Evolutionary conservation across 2,113 vertebrate genomes (phyloP), one percentile per base, ranked within the genome.

Genomic region (Salvelinus alpinus): DNA sequence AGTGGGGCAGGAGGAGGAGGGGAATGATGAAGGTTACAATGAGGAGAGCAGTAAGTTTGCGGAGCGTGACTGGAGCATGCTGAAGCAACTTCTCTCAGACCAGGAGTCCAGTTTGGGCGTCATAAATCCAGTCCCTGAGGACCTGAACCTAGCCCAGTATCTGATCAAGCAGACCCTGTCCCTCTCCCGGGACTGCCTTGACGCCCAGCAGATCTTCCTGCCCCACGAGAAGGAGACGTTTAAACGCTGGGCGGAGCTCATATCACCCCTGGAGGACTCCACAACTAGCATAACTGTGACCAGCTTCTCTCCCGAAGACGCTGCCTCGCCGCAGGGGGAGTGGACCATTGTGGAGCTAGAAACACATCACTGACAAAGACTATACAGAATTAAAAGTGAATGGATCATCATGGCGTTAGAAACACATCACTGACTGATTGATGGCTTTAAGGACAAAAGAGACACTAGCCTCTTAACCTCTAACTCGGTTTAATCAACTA

Each of bases 341-440:
- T 99, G 98, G 98, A 99, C 97, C 90, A 99, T 99, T 70, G 95
- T 99, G 81, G 97, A 99, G 89, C 93, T 99, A 88, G 98, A 99
- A 93, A 99, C 98, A n/a, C 96, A 99, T 90, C 98, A 99, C 87
- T 99, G 94, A 95, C 74, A 78, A 60, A 82, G 80, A 88, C 84
- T 88, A 71, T 54, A 27, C 67, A 75, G 25, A 74, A 8, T 72
- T 24, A 11, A 8, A 22, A 47, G 25, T 18, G 4, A 18, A n/a
- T 13, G 24, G 25, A 24, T 8, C 22, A 34, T 16, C 64, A 1
- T 38, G 48, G 57, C 0, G 64, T 31, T 3, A 6, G 22, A 16
- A 27, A 24, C 34, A 8, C 64, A 34, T 48, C 6, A 24, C 31
- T 78, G 14, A 71, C 27, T 73, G 59, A 71, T 65, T 72, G 20